Evolutionary conservation across 92 coral and sea anemone genomes (phyloP), one percentile per base, ranked within the genome.

Genomic region (Zoanthus gigantus): DNA sequence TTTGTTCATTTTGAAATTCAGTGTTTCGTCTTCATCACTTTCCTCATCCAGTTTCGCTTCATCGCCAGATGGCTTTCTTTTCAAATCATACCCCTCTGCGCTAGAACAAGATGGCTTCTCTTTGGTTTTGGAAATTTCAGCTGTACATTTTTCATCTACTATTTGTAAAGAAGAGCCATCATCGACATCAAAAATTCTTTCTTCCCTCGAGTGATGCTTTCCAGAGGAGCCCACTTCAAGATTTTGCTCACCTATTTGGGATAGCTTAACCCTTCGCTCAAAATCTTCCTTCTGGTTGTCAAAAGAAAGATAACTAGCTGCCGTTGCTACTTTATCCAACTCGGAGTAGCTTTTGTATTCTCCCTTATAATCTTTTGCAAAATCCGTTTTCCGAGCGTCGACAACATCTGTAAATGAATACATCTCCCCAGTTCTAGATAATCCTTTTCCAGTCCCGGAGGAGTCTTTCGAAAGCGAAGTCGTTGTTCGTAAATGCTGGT

Each of bases 1-100:
- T 56, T 77, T 77, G 68, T 31, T 77, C 82, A 77, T 77, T 53
- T 77, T 77, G 13, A 77, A 77, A 52, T 30, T 77, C 68, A 77
- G 54, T 30, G 82, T 77, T 53, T 77, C 82, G 28, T 11, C 47
- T 3, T 77, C 82, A 29, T 77, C 82, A 1, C 14, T 54, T 53
- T 77, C 82, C 12, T 29, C 46, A 10, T 50, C 7, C 23, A 54
- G 10, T 15, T 4, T 0, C 13, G 14, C 12, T 4, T 54, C 32
- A 9, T 52, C 82, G 6, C 15, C 65, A 6, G 46, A 53, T 53
- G 12, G 53, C 37, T 77, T 53, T 11, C 47, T 77, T 11, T 8
- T 66, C 9, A 1, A 23, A 66, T 31, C 67, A 14, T 34, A 6
- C 28, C 4, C n/a, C 17, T 12, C 48, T 6, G 12, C 23, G 0